Evolutionary conservation across 2,888 invertebrate genomes (phyloP), one percentile per base, ranked within the genome.

Genomic region (Ctenicera cuprea): DNA sequence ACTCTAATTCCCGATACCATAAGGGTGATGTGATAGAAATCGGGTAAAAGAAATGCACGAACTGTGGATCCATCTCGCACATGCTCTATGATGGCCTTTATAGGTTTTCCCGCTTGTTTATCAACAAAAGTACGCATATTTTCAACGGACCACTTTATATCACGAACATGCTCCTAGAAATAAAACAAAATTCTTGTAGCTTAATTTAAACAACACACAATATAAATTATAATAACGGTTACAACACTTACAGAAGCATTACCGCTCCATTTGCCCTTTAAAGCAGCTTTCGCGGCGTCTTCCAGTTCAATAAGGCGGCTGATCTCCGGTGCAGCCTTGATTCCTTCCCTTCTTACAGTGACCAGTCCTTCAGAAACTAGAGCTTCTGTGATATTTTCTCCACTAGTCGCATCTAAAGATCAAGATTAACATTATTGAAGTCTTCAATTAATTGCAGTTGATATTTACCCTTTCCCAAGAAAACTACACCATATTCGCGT

Each of bases 1-100:
- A 93, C 93, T 83, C 94, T 89, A 79, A 99, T 97, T 74, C 99
- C 99, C 63, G 98, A 95, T 77, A 99, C 92, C 95, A 98, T 97
- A 73, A 99, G 87, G 0, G 97, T 99, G 72, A 99, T 92, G 83
- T 97, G 95, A 81, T 96, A 93, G 87, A 93, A 97, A 73, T 95
- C 95, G 0, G 98, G 98, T 70, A 98, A 87, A 11, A 99, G 89
- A 83, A 98, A 95, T 2, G 96, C 94, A 77, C 98, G 91, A 12
- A 98, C 93, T 0, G 99, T 99, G 37, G 97, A 97, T 0, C 99
- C 99, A 88, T 99, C 99, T 70, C 98, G 92, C 0, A 99, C 98
- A 89, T 98, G 97, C 86, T 99, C 99, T 80, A 99, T 94, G 71
- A 99, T 92, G 54, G 98, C 98, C 87, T 94, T 94, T 4, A 98